Evolutionary conservation across 2,797 vertebrate genomes (phyloP).

Genomic region (Euphonia xanthogaster): DNA sequence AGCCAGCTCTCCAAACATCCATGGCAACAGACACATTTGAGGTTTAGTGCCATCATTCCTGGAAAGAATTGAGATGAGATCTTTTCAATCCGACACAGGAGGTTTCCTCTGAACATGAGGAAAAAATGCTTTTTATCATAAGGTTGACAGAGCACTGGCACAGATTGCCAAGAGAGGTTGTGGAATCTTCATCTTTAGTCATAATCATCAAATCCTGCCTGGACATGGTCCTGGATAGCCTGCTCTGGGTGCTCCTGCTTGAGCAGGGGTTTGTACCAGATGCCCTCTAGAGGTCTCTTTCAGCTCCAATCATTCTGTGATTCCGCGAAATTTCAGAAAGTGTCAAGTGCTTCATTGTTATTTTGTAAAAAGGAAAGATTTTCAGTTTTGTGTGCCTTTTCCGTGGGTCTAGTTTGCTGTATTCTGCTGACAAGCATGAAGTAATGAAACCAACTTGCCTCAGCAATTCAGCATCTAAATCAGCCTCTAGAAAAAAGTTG

Average conservation of each 20-base stretch:
- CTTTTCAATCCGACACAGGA: background rate
- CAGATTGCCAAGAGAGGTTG: background rate
- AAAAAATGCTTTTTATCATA: background rate
- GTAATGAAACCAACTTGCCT: background rate
- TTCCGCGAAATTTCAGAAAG: background rate
- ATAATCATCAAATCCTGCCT: background rate
- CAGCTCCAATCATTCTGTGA: background rate
- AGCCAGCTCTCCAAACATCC: background rate
- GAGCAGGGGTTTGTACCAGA: background rate
- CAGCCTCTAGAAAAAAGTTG: background rate
- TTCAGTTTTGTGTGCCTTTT: background rate
- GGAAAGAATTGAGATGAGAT: background rate
- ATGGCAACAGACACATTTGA: background rate
- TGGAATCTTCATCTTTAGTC: background rate
- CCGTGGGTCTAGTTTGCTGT: background rate
- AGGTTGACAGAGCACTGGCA: background rate
- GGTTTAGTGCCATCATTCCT: background rate
- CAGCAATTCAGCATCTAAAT: background rate
- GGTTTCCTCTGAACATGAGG: background rate
- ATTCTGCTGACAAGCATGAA: background rate
- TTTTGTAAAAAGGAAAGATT: background rate
- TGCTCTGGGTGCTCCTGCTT: background rate
- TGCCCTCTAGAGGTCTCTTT: background rate
- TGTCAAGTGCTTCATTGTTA: background rate
- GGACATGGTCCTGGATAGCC: background rate